Conservation (phyloP, 2,797 vertebrate genomes). For the Molothrus ater region DNA sequence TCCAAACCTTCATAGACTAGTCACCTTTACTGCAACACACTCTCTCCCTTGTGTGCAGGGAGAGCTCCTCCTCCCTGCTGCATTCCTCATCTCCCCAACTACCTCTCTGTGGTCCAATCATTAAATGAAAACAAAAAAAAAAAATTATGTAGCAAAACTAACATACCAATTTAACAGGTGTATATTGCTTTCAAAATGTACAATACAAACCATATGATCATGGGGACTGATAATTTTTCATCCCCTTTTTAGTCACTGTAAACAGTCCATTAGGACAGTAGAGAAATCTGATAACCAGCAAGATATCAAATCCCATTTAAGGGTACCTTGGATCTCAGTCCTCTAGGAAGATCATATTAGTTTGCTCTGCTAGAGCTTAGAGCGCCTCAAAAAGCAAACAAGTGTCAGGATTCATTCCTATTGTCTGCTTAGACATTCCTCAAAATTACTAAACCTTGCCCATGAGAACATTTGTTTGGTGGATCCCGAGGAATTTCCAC, state of each 20-base stretch:
- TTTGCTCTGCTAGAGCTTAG: not conserved
- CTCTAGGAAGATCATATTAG: not conserved
- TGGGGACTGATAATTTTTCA: not conserved
- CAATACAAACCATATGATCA: not conserved
- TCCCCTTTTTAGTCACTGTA: not conserved
- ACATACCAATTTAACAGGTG: not conserved
- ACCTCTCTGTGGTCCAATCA: not conserved
- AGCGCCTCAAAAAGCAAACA: not conserved
- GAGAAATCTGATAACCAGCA: not conserved
- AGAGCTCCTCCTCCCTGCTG: not conserved
- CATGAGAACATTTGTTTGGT: not conserved
- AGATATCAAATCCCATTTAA: not conserved
- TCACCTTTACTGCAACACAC: conserved; percentile 10
- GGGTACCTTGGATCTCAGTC: not conserved
- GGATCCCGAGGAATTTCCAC: not conserved
- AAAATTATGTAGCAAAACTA: not conserved
- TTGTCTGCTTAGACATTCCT: not conserved
- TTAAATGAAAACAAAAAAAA: not conserved
- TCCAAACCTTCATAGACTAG: conserved; percentile 53
- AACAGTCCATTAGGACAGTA: not conserved
- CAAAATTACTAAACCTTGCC: not conserved
- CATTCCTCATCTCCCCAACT: not conserved
- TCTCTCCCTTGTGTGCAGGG: not conserved
- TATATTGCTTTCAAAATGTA: not conserved
- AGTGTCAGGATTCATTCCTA: not conserved